phyloP scores from a whole-genome alignment of 2,797 vertebrate genomes.

The Mormyrops boulengeri region DNA sequence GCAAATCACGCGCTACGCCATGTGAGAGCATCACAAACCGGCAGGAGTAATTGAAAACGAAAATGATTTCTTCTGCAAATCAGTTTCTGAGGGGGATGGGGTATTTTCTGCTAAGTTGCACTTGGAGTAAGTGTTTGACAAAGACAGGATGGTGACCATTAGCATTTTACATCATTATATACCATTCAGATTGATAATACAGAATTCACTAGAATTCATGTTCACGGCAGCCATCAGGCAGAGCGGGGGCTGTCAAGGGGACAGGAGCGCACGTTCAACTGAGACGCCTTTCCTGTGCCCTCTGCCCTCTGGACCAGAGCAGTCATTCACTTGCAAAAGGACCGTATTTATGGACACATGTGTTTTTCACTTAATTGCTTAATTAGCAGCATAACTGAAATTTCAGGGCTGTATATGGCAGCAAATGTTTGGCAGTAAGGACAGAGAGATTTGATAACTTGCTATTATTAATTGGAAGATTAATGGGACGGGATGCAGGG shows the following conservation, averaged over 20 bases:
- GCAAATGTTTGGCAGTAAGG: neutral
- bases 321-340: neutral
- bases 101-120: neutral
- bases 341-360: neutral
- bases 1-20: neutral
- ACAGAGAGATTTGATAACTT: neutral
- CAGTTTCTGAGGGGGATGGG: neutral
- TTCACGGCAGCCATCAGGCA: neutral
- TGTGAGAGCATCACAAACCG: neutral
- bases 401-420: neutral
- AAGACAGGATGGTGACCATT: neutral
- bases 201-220: neutral
- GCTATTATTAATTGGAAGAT: neutral
- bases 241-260: neutral
- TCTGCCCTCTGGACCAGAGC: neutral
- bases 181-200: neutral
- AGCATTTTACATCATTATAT: neutral
- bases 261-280: neutral
- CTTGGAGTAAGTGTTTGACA: neutral
- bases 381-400: neutral
- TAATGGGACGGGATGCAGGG: neutral
- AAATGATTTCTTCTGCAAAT: conserved; percentile 12
- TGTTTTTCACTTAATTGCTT: neutral
- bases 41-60: neutral
- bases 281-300: neutral